Conservation (phyloP, 2,888 invertebrate genomes). For the Gymnosoma rotundatum region DNA sequence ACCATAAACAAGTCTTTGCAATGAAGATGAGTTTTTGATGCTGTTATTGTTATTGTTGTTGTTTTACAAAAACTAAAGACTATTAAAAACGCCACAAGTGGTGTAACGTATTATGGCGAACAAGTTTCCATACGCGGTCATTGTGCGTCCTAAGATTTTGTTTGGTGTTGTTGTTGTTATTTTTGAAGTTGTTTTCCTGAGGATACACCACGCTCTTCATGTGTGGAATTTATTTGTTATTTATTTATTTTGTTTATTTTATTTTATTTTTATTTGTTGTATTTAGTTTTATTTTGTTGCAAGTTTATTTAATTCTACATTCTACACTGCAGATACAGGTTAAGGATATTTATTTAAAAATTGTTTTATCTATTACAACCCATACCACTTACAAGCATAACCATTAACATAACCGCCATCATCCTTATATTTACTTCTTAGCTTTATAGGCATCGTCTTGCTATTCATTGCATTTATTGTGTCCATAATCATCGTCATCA, state of each 20-base stretch:
- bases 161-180: conserved; percentile 30
- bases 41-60: conserved; percentile 12
- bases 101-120: conserved; percentile 44
- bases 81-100: conserved; percentile 52
- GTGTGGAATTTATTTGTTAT: conserved; percentile 36
- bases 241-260: neutral
- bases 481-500: conserved; percentile 28
- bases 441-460: conserved; percentile 39
- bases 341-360: conserved; percentile 67
- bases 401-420: conserved; percentile 8
- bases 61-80: conserved; percentile 3
- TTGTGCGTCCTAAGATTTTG: conserved; percentile 51
- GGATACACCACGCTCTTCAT: conserved; percentile 15
- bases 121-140: conserved; percentile 71
- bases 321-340: conserved; percentile 67
- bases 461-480: conserved; percentile 34
- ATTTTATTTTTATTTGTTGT: conserved; percentile 10
- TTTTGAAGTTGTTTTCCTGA: conserved; percentile 13
- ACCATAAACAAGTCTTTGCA: conserved; percentile 54
- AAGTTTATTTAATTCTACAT: conserved; percentile 68
- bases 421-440: conserved; percentile 6
- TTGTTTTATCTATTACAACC: conserved; percentile 50
- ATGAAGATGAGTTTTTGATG: conserved; percentile 22
- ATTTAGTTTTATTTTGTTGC: conserved; percentile 60
- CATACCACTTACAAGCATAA: conserved; percentile 4